A percentile compares a stretch with the other conserved stretches of the same genome.
phyloP scores from a whole-genome alignment of 2,888 invertebrate species.

The Mayetiola destructor region DNA sequence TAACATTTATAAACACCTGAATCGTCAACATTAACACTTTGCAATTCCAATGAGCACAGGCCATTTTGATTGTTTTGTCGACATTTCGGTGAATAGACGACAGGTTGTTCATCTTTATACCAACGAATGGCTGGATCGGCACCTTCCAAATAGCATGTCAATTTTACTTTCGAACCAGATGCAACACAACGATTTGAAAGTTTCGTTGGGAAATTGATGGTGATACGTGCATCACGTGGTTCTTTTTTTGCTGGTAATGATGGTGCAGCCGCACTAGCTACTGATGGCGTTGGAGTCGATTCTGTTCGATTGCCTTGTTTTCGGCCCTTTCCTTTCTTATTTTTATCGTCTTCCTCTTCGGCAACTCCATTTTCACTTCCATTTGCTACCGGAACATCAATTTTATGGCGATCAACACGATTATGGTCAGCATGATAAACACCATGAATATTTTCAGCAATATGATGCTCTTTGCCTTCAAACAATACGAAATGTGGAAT shows the following conservation, averaged over 20 bases:
- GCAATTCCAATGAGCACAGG: constrained; percentile 51
- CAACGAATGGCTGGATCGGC: constrained; percentile 54
- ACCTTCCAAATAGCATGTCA: constrained; percentile 64
- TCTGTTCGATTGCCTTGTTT: constrained; percentile 19
- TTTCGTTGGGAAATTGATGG: constrained; percentile 45
- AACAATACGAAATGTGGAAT: constrained; percentile 56
- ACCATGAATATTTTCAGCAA: constrained; percentile 35
- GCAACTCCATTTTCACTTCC: constrained; percentile 19
- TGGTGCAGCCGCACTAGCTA: constrained; percentile 16
- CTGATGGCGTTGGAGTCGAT: constrained; percentile 16
- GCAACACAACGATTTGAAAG: constrained; percentile 62
- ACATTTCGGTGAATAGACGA: constrained; percentile 30
- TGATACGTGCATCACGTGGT: constrained; percentile 39
- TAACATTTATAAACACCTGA: constrained; percentile 70
- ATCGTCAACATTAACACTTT: constrained; percentile 49
- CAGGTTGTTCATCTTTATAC: constrained; percentile 52
- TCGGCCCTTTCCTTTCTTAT: constrained; percentile 23
- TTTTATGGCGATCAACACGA: constrained; percentile 18
- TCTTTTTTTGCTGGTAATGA: constrained; percentile 18
- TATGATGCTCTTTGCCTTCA: constrained; percentile 40
- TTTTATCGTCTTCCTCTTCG: constrained; percentile 18
- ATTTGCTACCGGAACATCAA: constrained; percentile 21
- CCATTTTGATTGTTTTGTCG: constrained; percentile 43
- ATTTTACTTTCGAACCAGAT: constrained; percentile 55
- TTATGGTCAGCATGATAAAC: constrained; percentile 35